phyloP scores from a whole-genome alignment of 2,888 invertebrate genomes.

The Eulithis testata region DNA sequence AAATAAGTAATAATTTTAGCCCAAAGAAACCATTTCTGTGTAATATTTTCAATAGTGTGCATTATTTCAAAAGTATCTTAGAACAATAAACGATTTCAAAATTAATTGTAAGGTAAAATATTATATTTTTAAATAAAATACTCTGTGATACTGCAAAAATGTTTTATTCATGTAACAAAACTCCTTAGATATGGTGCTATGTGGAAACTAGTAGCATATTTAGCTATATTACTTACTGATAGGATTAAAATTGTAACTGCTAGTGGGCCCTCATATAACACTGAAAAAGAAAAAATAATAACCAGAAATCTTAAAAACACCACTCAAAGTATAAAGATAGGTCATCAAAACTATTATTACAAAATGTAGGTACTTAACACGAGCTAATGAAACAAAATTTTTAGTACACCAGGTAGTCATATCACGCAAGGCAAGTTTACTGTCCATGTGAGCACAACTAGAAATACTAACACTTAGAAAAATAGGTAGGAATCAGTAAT shows the following conservation, averaged over 20 bases:
- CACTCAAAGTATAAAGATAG: no score
- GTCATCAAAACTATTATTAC: no score
- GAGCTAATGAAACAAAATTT: no score
- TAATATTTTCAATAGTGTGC: no score
- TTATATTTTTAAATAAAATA: constrained; percentile 77
- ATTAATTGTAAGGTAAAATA: constrained; percentile 39
- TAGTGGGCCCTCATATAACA: constrained; percentile 79
- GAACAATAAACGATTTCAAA: neutral
- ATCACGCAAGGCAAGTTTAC: no score
- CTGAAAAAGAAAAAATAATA: constrained; percentile 68
- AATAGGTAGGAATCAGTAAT: no score
- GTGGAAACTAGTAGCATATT: constrained; percentile 60
- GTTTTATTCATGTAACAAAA: constrained; percentile 51
- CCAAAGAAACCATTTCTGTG: neutral
- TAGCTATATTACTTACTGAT: constrained; percentile 50
- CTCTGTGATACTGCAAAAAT: constrained; percentile 70
- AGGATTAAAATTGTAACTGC: constrained; percentile 52
- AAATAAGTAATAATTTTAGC: neutral
- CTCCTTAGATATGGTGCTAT: constrained; percentile 59
- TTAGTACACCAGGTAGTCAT: no score
- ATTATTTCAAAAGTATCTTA: neutral
- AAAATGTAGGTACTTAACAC: no score
- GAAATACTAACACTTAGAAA: no score
- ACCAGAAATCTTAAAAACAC: neutral
- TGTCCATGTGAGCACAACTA: no score